Conservation (phyloP, 2,888 invertebrate genomes). For the Priocnemis perturbator region DNA sequence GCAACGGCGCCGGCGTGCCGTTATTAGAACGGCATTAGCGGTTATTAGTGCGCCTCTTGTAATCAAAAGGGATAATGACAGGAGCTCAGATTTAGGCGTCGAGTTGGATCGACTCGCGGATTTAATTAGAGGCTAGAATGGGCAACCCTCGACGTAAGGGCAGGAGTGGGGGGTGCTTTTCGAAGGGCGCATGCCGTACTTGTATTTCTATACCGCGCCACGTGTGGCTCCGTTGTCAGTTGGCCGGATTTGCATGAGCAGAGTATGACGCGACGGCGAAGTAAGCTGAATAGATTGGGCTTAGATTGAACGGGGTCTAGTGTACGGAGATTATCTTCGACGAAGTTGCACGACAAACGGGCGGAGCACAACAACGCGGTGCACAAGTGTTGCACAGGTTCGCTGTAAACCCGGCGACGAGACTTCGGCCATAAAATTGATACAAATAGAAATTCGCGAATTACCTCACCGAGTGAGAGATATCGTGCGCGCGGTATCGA, state of each 20-base stretch:
- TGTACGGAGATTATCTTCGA: not conserved
- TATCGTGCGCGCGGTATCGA: no score
- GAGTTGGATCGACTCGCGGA: constrained; percentile 54
- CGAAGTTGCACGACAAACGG: no score
- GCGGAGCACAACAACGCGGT: no score
- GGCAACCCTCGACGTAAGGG: constrained; percentile 8
- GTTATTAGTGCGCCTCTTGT: constrained; percentile 53
- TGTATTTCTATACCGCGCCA: constrained; percentile 26
- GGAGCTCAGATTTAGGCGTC: constrained; percentile 50
- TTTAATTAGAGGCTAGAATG: constrained; percentile 58
- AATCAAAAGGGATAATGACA: constrained; percentile 60
- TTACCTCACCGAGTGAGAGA: no score
- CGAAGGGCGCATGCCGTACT: no score
- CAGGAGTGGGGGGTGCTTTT: constrained; percentile 4
- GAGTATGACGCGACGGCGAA: constrained; percentile 26
- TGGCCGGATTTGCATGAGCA: constrained; percentile 30
- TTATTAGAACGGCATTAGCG: constrained; percentile 51
- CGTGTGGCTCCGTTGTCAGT: constrained; percentile 26
- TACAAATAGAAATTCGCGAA: no score
- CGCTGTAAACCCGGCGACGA: no score
- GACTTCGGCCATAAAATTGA: no score
- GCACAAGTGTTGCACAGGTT: no score
- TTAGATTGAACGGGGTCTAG: constrained; percentile 15
- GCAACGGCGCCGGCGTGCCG: constrained; percentile 26
- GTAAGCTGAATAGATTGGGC: constrained; percentile 24